These are phyloP conservation scores for Heliocidaris erythrogramma DNA, from an alignment of 35 echinoderm and acorn worm genomes.

Conservation along the genomic window DNA sequence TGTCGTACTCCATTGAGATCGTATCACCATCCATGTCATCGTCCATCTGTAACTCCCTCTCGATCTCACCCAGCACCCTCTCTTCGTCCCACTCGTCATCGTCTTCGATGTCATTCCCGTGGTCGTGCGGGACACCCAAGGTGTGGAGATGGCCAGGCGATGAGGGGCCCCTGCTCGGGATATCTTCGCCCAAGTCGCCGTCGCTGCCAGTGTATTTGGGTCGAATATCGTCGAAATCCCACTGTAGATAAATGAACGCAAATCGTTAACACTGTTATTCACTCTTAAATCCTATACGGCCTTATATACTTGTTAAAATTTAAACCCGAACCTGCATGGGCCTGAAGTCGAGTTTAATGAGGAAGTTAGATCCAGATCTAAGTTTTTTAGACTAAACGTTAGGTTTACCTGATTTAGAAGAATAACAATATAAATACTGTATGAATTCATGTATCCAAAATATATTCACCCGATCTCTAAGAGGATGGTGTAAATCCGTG, in stretches of 20 bases:
- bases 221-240: slow-evolving; percentile 40
- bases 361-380: no score
- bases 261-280: background rate
- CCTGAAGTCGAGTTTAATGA: no score
- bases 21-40: slow-evolving; percentile 44
- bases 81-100: slow-evolving; percentile 31
- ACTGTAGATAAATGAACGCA: background rate
- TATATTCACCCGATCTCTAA: no score
- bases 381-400: no score
- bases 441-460: no score
- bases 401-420: no score
- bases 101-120: background rate
- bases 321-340: no score
- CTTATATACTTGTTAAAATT: no score
- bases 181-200: background rate
- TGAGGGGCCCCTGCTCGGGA: background rate
- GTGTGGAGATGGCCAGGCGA: background rate
- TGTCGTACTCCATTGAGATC: slow-evolving; percentile 40
- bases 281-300: no score
- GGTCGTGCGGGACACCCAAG: background rate
- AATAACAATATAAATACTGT: no score
- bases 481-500: no score
- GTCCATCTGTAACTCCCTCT: background rate
- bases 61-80: slow-evolving; percentile 26
- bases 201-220: slow-evolving; percentile 6